Evolutionary conservation across 2,113 vertebrate species (phyloP).

Genomic region (Chlamydotis undulata): DNA sequence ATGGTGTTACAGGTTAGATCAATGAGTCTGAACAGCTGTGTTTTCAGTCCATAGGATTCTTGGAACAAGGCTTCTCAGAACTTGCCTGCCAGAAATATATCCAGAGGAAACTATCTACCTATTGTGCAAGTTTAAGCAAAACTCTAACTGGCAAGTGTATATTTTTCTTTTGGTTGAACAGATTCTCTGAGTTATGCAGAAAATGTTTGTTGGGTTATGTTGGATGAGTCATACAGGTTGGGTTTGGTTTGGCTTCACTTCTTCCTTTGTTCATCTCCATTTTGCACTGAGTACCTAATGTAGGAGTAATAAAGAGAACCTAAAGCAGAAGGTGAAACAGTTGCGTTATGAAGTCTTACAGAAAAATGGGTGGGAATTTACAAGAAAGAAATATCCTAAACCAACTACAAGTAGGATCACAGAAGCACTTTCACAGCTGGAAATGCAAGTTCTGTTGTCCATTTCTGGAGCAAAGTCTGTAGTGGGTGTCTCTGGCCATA

Average conservation of each 20-base stretch:
- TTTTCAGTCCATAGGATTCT: conserved; percentile 8
- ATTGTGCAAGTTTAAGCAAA: background rate
- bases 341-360: background rate
- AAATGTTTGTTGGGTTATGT: background rate
- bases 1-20: conserved; percentile 1
- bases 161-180: background rate
- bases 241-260: background rate
- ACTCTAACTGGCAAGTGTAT: background rate
- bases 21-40: conserved; percentile 48
- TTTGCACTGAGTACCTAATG: conserved; percentile 5
- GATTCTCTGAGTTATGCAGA: background rate
- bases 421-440: background rate
- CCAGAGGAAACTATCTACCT: conserved; percentile 3
- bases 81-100: background rate
- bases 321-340: conserved; percentile 19
- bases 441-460: background rate
- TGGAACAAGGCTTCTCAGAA: conserved; percentile 50
- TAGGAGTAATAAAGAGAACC: background rate
- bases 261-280: background rate
- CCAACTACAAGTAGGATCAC: background rate
- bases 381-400: background rate
- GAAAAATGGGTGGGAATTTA: background rate
- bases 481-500: background rate
- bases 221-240: background rate
- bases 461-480: background rate